phyloP scores from a whole-genome alignment of 2,888 invertebrate species.

The Psococerastis gibbosa region DNA sequence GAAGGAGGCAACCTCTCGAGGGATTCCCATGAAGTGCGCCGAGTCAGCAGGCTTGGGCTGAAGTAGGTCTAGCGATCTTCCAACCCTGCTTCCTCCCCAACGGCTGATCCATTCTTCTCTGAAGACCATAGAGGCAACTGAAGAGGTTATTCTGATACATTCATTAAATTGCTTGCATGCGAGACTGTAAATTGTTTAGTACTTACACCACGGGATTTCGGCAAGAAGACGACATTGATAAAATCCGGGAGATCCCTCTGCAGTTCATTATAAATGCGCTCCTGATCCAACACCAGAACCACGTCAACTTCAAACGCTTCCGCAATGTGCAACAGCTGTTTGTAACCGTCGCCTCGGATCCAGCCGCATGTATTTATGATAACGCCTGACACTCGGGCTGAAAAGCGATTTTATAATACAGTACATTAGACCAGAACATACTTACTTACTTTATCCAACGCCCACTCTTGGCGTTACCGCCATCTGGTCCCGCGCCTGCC shows the following conservation, averaged over 20 bases:
- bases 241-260: conserved; percentile 83
- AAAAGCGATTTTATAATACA: no score
- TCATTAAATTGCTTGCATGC: no score
- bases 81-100: no score
- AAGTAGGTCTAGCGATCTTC: no score
- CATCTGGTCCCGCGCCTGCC: no score
- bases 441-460: no score
- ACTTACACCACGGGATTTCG: conserved; percentile 90
- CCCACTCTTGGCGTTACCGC: no score
- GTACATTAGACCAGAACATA: no score
- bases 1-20: no score
- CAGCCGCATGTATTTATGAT: conserved; percentile 97
- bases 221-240: conserved; percentile 78
- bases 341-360: conserved; percentile 85
- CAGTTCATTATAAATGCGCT: conserved; percentile 84
- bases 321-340: conserved; percentile 67
- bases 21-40: no score
- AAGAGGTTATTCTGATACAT: conserved; percentile 7
- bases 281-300: conserved; percentile 89
- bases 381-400: conserved; percentile 69
- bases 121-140: conserved; percentile 5
- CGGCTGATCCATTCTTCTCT: no score
- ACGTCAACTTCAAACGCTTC: conserved; percentile 92
- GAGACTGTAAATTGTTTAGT: conserved; percentile 4
- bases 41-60: no score